A percentile compares a stretch with the other conserved stretches of the same genome.
Conservation (phyloP, 2,113 vertebrate species). For the Pimephales promelas region DNA sequence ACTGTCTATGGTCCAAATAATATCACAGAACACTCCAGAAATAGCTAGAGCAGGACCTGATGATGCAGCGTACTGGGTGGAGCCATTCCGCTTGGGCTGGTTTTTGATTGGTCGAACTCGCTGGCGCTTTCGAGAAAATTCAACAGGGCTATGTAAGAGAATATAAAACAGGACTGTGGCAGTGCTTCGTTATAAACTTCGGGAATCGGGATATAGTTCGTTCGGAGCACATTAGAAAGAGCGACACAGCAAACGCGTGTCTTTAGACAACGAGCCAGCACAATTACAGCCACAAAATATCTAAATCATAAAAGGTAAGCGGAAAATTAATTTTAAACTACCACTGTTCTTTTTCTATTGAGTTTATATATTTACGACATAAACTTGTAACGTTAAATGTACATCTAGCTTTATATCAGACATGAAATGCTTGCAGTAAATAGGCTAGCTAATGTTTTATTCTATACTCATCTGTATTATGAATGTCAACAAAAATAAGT, state of each 20-base stretch:
- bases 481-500: background rate
- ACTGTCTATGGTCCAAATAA: background rate
- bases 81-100: background rate
- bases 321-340: background rate
- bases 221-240: background rate
- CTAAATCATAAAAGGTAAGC: background rate
- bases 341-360: background rate
- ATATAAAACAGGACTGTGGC: background rate
- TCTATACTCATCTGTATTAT: background rate
- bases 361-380: background rate
- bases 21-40: background rate
- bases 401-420: too few species aligned
- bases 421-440: background rate
- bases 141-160: background rate
- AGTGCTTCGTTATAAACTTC: too few species aligned
- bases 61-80: background rate
- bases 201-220: too few species aligned
- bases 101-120: constrained; percentile 19
- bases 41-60: background rate
- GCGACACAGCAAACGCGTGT: background rate
- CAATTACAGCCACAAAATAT: background rate
- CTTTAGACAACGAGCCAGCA: background rate
- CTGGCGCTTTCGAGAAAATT: constrained; percentile 30
- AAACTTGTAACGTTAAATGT: too few species aligned
- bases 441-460: background rate